Evolutionary conservation across 1,140 invertebrate species (phyloP).

Genomic region (Sinella curviseta): DNA sequence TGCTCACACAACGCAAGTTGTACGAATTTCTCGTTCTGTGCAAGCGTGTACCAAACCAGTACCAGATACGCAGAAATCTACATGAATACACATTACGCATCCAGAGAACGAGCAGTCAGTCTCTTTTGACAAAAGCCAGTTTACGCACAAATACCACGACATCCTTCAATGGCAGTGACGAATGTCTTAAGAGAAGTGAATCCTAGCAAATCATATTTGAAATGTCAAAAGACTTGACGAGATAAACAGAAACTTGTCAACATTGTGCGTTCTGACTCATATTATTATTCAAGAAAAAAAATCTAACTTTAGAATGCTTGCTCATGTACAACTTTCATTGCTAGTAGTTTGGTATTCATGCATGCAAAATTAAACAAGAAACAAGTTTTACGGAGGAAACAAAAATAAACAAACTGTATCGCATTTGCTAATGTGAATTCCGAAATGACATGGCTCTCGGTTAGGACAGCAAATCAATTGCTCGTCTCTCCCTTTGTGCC

Average conservation of each 20-base stretch:
- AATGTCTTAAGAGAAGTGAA: conserved; percentile 10
- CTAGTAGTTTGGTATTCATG: background rate
- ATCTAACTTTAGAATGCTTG: too few relatives aligned
- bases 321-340: too few relatives aligned
- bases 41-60: too few relatives aligned
- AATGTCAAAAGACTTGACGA: conserved; percentile 15
- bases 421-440: conserved; percentile 11
- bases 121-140: conserved; percentile 17
- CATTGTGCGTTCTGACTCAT: background rate
- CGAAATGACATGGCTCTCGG: background rate
- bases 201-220: conserved; percentile 22
- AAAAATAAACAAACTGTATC: conserved; percentile 1
- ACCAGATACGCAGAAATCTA: background rate
- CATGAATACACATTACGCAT: background rate
- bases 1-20: background rate
- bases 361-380: background rate
- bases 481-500: background rate
- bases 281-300: background rate
- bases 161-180: background rate
- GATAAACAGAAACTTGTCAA: conserved; percentile 6
- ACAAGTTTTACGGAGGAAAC: background rate
- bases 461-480: conserved; percentile 13
- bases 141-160: conserved; percentile 6
- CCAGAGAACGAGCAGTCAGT: background rate
- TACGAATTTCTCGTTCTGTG: too few relatives aligned